Conservation (phyloP, 2,888 invertebrate genomes). For the Aelia acuminata region DNA sequence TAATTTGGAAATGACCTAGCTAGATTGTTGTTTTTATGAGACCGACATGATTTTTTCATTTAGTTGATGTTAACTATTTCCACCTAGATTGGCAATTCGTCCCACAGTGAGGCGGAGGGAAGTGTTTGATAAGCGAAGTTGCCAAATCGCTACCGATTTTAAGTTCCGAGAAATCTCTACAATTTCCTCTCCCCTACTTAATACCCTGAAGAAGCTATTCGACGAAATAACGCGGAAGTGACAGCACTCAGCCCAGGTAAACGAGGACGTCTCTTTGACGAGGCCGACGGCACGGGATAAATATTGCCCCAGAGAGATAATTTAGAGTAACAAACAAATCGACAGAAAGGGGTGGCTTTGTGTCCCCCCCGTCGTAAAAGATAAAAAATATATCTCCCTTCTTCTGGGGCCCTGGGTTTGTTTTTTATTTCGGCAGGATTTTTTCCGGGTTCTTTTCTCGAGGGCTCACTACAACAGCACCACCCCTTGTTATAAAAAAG, state of each 20-base stretch:
- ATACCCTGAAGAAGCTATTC: background rate
- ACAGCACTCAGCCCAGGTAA: background rate
- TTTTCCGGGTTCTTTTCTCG: conserved; percentile 40
- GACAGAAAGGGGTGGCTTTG: conserved; percentile 22
- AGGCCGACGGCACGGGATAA: background rate
- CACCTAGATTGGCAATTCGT: no score
- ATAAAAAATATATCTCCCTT: conserved; percentile 28
- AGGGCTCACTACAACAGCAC: background rate
- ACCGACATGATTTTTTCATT: no score
- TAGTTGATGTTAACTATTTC: no score
- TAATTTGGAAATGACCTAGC: no score
- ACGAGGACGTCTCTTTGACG: background rate
- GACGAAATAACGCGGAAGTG: background rate
- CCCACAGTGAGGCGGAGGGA: no score
- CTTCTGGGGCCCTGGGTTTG: no score
- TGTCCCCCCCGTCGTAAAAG: background rate
- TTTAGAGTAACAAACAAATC: conserved; percentile 43
- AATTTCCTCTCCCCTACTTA: no score
- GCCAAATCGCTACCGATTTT: no score
- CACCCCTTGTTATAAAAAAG: background rate
- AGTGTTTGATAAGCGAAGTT: no score
- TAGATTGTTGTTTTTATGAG: no score
- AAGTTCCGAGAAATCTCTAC: no score
- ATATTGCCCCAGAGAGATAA: conserved; percentile 25
- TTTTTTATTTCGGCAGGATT: conserved; percentile 42